Conservation (phyloP, 2,113 vertebrate species). For the Gasterosteus nipponicus region DNA sequence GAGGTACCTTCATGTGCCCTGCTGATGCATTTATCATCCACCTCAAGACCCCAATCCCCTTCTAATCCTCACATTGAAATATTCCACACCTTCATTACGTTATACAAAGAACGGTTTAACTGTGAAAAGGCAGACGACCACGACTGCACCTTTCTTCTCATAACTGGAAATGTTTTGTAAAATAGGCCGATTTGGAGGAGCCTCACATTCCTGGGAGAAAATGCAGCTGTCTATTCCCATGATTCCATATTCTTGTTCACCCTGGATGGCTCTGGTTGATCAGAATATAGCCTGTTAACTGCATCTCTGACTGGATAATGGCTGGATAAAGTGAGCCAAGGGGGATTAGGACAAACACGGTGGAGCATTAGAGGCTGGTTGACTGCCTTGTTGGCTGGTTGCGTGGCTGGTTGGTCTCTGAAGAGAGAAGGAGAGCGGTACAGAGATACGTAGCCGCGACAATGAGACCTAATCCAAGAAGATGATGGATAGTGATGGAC, state of each 20-base stretch:
- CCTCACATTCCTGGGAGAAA: conserved; percentile 38
- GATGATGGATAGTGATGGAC: not conserved
- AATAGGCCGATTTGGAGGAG: conserved; percentile 29
- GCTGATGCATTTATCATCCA: conserved; percentile 54
- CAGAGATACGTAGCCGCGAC: not conserved
- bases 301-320: conserved; percentile 70
- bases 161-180: conserved; percentile 25
- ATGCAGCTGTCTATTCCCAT: conserved; percentile 30
- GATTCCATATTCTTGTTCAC: conserved; percentile 59
- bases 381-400: conserved; percentile 56
- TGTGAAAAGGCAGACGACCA: conserved; percentile 46
- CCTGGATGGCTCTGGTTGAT: conserved; percentile 63
- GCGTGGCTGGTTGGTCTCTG: conserved; percentile 50
- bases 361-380: conserved; percentile 62
- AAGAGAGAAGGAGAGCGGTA: conserved; percentile 32
- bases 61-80: conserved; percentile 39
- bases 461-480: conserved; percentile 28
- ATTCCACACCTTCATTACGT: conserved; percentile 50
- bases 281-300: conserved; percentile 77
- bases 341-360: conserved; percentile 74
- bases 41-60: conserved; percentile 44
- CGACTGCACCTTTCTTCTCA: conserved; percentile 26
- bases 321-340: conserved; percentile 69
- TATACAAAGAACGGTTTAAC: conserved; percentile 52
- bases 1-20: conserved; percentile 52